Percentiles rank a stretch among this genome's conserved stretches.
Evolutionary conservation across 2,888 invertebrate genomes (phyloP).

Genomic region (Erebia ligea): DNA sequence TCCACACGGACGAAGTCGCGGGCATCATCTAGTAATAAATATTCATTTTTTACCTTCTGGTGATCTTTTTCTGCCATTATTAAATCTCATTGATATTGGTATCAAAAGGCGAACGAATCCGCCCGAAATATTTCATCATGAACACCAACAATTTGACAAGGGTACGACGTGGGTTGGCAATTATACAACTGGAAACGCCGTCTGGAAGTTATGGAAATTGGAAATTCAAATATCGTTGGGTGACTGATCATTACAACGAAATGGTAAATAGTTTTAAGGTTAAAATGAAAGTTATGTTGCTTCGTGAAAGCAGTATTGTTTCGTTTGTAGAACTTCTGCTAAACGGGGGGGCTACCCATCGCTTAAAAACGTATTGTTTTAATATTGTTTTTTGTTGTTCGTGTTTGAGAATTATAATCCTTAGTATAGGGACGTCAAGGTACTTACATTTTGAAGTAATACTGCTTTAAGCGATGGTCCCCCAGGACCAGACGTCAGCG

Average conservation of each 20-base stretch:
- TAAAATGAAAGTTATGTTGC: too few relatives aligned
- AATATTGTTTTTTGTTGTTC: too few relatives aligned
- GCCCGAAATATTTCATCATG: constrained; percentile 57
- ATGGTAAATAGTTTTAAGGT: constrained; percentile 3
- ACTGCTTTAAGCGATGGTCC: too few relatives aligned
- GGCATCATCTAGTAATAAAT: not conserved
- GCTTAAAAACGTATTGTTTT: too few relatives aligned
- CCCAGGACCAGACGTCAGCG: too few relatives aligned
- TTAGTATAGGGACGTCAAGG: too few relatives aligned
- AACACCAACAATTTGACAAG: constrained; percentile 63
- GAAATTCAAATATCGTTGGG: constrained; percentile 28
- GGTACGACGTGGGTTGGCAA: constrained; percentile 71
- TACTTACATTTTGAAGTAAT: too few relatives aligned
- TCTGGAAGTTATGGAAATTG: constrained; percentile 34
- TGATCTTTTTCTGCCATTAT: constrained; percentile 15
- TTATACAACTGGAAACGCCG: constrained; percentile 52
- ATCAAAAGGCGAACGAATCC: constrained; percentile 45
- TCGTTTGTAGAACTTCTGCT: too few relatives aligned
- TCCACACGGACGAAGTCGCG: not conserved
- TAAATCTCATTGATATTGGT: constrained; percentile 35
- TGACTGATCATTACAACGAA: constrained; percentile 11
- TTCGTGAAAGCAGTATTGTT: too few relatives aligned
- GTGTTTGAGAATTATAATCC: too few relatives aligned
- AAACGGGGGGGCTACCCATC: too few relatives aligned
- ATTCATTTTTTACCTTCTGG: not conserved